phyloP scores from a whole-genome alignment of 1,140 invertebrate genomes.

The Eciton burchellii region DNA sequence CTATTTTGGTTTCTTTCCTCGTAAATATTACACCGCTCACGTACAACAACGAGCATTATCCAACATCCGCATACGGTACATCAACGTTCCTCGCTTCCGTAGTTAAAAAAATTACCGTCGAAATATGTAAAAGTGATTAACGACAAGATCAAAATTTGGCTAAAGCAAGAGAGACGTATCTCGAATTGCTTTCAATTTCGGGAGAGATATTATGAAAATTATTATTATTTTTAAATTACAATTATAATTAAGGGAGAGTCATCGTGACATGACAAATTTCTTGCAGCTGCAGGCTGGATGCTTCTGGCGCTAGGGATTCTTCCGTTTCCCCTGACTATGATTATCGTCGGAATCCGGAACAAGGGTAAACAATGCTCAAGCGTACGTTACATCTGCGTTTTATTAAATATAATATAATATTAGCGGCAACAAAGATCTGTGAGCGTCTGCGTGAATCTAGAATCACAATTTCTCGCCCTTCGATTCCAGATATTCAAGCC shows the following conservation, averaged over 20 bases:
- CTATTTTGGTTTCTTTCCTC: slow-evolving; percentile 88
- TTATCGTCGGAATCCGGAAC: slow-evolving; percentile 42
- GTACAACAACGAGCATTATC: slow-evolving; percentile 64
- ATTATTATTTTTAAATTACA: too few relatives aligned
- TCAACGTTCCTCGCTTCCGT: background rate
- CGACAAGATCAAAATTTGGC: background rate
- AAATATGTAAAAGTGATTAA: background rate
- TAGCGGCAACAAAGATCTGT: background rate
- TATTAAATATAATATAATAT: slow-evolving; percentile 19
- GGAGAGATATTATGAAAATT: slow-evolving; percentile 2
- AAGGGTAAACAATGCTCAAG: slow-evolving; percentile 12
- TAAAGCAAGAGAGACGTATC: background rate
- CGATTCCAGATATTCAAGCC: slow-evolving; percentile 48
- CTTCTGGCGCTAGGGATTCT: slow-evolving; percentile 58
- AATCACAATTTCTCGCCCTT: background rate
- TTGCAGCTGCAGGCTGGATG: slow-evolving; percentile 60
- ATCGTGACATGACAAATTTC: background rate
- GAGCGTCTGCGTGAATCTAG: background rate
- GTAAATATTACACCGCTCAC: slow-evolving; percentile 80
- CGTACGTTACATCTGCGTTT: slow-evolving; percentile 47
- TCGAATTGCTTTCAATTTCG: background rate
- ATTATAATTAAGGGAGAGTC: background rate
- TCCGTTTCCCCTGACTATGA: slow-evolving; percentile 56
- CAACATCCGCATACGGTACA: slow-evolving; percentile 64
- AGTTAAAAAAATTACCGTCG: background rate